phyloP scores from a whole-genome alignment of 2,888 invertebrate genomes.

The Alloscopus bannaensis region DNA sequence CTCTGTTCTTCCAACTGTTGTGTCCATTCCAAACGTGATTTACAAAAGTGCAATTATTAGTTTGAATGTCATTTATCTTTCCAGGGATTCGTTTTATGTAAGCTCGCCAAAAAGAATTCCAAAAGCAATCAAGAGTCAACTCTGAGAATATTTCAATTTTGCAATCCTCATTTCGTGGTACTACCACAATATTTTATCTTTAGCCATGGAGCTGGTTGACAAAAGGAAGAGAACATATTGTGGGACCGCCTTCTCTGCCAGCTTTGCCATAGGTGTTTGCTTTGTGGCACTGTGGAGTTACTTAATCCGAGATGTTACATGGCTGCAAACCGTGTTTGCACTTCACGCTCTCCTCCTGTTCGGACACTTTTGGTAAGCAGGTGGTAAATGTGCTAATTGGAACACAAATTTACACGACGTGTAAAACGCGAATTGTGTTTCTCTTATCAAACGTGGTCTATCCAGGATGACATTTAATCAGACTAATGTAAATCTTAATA shows the following conservation, averaged over 20 bases:
- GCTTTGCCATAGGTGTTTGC: constrained; percentile 88
- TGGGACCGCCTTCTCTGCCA: constrained; percentile 86
- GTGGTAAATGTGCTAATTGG: constrained; percentile 15
- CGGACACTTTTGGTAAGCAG: constrained; percentile 81
- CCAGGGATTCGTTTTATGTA: constrained; percentile 77
- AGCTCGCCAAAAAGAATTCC: neutral
- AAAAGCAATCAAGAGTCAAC: neutral
- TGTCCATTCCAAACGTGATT: no score
- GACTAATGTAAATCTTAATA: no score
- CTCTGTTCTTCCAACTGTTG: no score
- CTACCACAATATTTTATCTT: neutral
- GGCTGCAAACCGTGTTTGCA: constrained; percentile 87
- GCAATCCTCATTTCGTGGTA: constrained; percentile 63
- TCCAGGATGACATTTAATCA: neutral
- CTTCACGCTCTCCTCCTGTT: constrained; percentile 84
- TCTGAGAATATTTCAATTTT: neutral
- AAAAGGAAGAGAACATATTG: constrained; percentile 86
- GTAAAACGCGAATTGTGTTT: neutral
- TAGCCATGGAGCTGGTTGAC: constrained; percentile 90
- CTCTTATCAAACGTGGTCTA: neutral
- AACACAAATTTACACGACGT: neutral
- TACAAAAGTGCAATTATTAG: neutral
- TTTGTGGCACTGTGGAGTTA: constrained; percentile 89
- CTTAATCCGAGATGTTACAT: constrained; percentile 83
- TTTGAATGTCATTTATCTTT: constrained; percentile 14